Conservation (phyloP, 2,113 vertebrate species). For the Emydocephalus ijimae region DNA sequence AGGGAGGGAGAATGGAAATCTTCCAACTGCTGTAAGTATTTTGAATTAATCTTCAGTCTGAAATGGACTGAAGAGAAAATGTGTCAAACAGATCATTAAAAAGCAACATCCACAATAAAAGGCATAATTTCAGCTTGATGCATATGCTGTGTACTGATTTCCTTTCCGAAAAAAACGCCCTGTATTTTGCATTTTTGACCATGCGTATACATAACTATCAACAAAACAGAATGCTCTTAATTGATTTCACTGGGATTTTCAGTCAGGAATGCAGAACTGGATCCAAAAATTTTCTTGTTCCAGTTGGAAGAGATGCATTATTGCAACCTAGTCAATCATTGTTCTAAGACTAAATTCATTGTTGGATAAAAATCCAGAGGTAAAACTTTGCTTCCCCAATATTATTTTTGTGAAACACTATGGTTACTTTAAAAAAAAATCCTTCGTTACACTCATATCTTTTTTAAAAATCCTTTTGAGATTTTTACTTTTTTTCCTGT, state of each 20-base stretch:
- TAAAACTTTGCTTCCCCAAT: not conserved
- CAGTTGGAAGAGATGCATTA: constrained; percentile 50
- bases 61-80: constrained; percentile 2
- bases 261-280: constrained; percentile 55
- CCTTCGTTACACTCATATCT: not conserved
- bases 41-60: constrained; percentile 22
- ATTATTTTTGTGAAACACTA: not conserved
- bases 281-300: constrained; percentile 58
- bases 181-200: constrained; percentile 38
- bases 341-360: not conserved
- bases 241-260: constrained; percentile 39
- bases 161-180: constrained; percentile 21
- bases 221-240: constrained; percentile 29
- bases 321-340: constrained; percentile 37
- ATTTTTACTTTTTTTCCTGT: not conserved
- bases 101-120: constrained; percentile 11
- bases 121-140: constrained; percentile 19
- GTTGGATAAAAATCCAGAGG: constrained; percentile 26
- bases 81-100: constrained; percentile 11
- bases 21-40: not conserved
- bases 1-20: constrained; percentile 3
- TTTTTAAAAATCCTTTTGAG: not conserved
- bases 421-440: not conserved
- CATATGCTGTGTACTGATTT: not conserved
- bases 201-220: not conserved